Conservation (phyloP, 2,113 vertebrate species). For the Struthio camelus region DNA sequence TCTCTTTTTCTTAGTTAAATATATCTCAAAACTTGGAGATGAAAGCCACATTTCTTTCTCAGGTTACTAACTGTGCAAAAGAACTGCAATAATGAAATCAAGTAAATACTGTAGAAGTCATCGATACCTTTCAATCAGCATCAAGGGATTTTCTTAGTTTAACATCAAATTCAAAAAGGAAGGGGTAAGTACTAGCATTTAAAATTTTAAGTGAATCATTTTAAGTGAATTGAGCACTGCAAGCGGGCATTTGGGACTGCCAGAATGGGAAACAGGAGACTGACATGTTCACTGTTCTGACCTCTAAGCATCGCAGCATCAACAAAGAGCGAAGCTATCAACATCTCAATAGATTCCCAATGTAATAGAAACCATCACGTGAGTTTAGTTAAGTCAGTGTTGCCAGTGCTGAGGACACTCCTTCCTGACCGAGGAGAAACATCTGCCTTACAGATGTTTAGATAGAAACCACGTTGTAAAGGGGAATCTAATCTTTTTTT, state of each 20-base stretch:
- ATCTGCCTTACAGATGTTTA: neutral
- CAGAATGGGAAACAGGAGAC: neutral
- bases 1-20: neutral
- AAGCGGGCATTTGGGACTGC: neutral
- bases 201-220: neutral
- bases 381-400: neutral
- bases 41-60: neutral
- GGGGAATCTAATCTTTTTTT: neutral
- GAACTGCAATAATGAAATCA: neutral
- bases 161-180: neutral
- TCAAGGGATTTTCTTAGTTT: neutral
- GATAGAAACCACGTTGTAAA: neutral
- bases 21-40: neutral
- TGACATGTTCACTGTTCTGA: fast-evolving
- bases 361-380: neutral
- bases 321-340: neutral
- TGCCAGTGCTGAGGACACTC: neutral
- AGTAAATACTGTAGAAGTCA: neutral
- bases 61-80: neutral
- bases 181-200: neutral
- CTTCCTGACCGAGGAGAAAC: neutral
- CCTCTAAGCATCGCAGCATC: neutral
- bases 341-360: neutral
- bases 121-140: neutral
- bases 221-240: neutral